Percentiles rank a stretch among this genome's conserved stretches.
phyloP scores from a whole-genome alignment of 2,113 vertebrate genomes.

The Tauraco erythrolophus region DNA sequence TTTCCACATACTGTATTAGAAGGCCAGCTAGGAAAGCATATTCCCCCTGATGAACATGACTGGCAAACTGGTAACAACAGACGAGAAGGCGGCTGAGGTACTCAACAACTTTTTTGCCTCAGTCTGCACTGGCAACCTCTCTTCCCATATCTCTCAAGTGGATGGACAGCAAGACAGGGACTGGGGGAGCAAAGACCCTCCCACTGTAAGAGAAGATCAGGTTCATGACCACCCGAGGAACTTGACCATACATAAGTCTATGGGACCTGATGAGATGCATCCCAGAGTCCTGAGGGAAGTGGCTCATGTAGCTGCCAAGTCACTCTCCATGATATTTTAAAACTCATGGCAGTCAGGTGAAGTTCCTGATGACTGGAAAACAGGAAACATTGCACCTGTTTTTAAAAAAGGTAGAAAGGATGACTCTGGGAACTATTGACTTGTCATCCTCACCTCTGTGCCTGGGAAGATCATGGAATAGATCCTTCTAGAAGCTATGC shows the following conservation, averaged over 20 bases:
- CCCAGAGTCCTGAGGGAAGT: background rate
- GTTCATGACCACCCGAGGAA: background rate
- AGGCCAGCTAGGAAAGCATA: background rate
- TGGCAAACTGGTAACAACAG: fast-evolving
- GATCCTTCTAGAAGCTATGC: no score
- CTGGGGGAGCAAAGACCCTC: background rate
- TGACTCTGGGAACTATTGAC: background rate
- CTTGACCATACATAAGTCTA: background rate
- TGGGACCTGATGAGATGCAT: no score
- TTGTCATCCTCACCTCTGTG: background rate
- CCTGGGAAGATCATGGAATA: background rate
- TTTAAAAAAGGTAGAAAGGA: background rate
- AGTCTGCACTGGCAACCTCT: background rate
- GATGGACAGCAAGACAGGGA: background rate
- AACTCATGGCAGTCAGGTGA: background rate
- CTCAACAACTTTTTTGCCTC: background rate
- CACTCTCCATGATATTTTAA: background rate
- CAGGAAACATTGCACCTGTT: background rate
- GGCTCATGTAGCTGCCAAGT: background rate
- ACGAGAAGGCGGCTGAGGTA: background rate
- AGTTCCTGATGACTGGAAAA: background rate
- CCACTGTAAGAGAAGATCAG: background rate
- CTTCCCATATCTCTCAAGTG: background rate
- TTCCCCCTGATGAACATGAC: background rate
- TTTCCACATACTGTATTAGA: background rate